These are phyloP conservation scores for Sitobion miscanthi DNA, from an alignment of 1,140 invertebrate genomes.

Conservation along the genomic window DNA sequence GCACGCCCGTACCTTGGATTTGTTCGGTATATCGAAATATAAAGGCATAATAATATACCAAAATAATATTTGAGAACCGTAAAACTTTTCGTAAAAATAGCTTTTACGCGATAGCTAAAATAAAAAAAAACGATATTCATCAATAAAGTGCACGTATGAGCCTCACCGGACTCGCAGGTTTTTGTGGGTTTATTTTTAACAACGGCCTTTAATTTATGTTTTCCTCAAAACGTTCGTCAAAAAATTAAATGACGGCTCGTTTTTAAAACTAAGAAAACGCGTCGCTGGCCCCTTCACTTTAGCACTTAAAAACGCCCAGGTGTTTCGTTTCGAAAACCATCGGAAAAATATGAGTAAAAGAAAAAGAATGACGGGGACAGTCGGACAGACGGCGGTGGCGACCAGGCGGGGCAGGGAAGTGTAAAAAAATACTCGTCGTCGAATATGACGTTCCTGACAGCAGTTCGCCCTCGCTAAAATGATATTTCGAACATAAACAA, in stretches of 20 bases:
- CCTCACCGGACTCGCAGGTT: neutral
- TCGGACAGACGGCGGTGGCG: neutral
- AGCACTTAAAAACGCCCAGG: constrained; percentile 57
- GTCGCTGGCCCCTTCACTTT: constrained; percentile 7
- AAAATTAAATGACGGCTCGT: constrained; percentile 35
- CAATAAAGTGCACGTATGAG: neutral
- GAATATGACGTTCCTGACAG: constrained; percentile 52
- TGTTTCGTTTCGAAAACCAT: constrained; percentile 49
- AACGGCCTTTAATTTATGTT: neutral
- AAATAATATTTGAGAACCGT: neutral
- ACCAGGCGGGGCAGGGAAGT: neutral
- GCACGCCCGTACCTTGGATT: neutral
- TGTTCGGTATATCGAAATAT: neutral
- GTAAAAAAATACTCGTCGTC: constrained; percentile 48
- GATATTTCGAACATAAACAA: constrained; percentile 50
- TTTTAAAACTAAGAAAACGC: constrained; percentile 34
- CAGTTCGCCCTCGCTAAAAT: constrained; percentile 56
- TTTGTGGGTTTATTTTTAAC: constrained; percentile 26
- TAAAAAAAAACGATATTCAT: neutral
- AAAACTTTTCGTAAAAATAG: neutral
- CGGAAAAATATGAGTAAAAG: constrained; percentile 32
- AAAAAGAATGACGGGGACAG: neutral
- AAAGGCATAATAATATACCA: neutral
- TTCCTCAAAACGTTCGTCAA: constrained; percentile 48
- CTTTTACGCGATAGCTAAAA: neutral